These are phyloP conservation scores for Tenrec ecaudatus DNA, from an alignment of 2,113 vertebrate genomes.

Conservation along the genomic window DNA sequence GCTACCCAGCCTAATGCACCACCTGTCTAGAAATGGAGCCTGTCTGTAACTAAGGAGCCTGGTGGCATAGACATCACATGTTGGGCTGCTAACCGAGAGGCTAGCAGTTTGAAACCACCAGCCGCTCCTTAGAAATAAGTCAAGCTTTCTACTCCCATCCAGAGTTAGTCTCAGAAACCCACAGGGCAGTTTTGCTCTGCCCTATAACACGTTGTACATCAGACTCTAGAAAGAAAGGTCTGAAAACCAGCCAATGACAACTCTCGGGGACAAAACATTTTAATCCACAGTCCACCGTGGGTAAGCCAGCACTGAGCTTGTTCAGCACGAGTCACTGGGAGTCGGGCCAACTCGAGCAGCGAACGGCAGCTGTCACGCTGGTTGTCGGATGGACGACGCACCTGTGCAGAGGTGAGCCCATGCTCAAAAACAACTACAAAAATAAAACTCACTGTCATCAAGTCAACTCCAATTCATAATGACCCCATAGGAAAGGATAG, in stretches of 20 bases:
- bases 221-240: neutral
- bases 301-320: neutral
- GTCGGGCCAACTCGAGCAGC: neutral
- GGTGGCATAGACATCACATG: no score
- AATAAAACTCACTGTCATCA: no score
- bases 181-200: no score
- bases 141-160: no score
- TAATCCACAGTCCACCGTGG: neutral
- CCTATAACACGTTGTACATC: no score
- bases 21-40: neutral
- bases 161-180: no score
- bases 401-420: neutral
- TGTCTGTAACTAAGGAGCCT: no score
- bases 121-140: no score
- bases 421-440: neutral
- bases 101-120: no score
- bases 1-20: neutral
- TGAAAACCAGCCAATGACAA: neutral
- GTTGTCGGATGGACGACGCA: neutral
- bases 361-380: neutral
- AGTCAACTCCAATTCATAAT: no score
- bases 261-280: neutral
- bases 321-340: neutral
- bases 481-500: no score
- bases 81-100: no score